A percentile compares a stretch with the other conserved stretches of the same genome.
phyloP scores from a whole-genome alignment of 2,797 vertebrate species.

The Cirrhinus mrigala region DNA sequence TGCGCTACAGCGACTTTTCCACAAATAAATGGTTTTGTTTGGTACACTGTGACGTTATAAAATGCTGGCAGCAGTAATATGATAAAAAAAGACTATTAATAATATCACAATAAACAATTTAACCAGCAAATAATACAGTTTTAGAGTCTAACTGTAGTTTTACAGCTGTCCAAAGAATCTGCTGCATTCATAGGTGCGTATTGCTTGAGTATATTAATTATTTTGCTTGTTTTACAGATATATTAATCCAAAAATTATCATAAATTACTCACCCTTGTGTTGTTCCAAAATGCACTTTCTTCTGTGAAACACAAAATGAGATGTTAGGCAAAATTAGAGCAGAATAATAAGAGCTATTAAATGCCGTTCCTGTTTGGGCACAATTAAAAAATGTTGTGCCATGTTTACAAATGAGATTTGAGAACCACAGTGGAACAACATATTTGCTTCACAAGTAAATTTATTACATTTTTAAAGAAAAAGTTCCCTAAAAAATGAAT shows the following conservation, averaged over 20 bases:
- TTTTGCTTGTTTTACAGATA: too few species aligned
- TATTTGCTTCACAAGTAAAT: background rate
- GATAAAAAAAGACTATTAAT: background rate
- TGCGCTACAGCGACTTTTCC: background rate
- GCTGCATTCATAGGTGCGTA: background rate
- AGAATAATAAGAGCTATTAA: background rate
- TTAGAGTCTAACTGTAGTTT: background rate
- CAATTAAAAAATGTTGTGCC: background rate
- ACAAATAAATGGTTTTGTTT: background rate
- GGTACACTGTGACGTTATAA: background rate
- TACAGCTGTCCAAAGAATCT: too few species aligned
- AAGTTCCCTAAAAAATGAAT: too few species aligned
- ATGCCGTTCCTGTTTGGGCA: background rate
- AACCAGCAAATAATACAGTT: background rate
- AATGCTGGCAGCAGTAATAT: background rate
- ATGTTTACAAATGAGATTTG: background rate
- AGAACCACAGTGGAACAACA: conserved; percentile 1
- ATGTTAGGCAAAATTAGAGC: background rate
- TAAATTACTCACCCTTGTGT: background rate
- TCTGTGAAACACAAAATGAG: background rate
- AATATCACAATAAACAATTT: background rate
- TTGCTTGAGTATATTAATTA: background rate
- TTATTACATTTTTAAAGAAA: background rate
- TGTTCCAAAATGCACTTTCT: background rate
- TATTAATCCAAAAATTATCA: background rate